phyloP scores from a whole-genome alignment of 2,888 invertebrate genomes.

The Eulithis prunata region DNA sequence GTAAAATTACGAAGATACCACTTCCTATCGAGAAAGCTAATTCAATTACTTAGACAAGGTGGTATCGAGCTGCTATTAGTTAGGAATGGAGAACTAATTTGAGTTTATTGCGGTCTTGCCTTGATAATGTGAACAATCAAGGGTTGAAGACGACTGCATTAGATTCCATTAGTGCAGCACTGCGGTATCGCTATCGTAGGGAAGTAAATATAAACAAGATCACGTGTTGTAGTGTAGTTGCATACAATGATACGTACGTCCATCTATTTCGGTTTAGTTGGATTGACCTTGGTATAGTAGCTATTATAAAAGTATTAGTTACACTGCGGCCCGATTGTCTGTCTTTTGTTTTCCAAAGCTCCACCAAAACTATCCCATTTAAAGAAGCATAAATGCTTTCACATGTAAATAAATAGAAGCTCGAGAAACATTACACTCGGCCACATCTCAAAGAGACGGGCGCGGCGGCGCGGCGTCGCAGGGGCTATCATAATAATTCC shows the following conservation, averaged over 20 bases:
- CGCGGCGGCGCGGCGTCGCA: slow-evolving; percentile 23
- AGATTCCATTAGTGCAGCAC: slow-evolving; percentile 47
- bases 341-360: background rate
- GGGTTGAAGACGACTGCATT: slow-evolving; percentile 52
- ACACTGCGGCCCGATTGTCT: background rate
- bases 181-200: slow-evolving; percentile 10
- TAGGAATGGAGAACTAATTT: slow-evolving; percentile 43
- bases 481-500: slow-evolving; percentile 33
- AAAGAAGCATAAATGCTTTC: slow-evolving; percentile 26
- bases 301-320: too few species aligned
- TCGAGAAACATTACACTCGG: slow-evolving; percentile 20
- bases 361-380: background rate
- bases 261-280: slow-evolving; percentile 23
- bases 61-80: slow-evolving; percentile 32
- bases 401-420: slow-evolving; percentile 31
- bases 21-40: slow-evolving; percentile 43
- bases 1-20: slow-evolving; percentile 42
- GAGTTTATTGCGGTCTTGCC: slow-evolving; percentile 44
- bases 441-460: slow-evolving; percentile 15
- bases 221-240: slow-evolving; percentile 3
- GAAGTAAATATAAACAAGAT: slow-evolving; percentile 12
- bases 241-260: slow-evolving; percentile 14
- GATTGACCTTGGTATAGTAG: slow-evolving; percentile 10
- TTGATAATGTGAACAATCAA: slow-evolving; percentile 56
- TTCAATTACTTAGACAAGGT: slow-evolving; percentile 43